These are phyloP conservation scores for Metalampra italica DNA, from an alignment of 2,888 invertebrate species.

Conservation along the genomic window DNA sequence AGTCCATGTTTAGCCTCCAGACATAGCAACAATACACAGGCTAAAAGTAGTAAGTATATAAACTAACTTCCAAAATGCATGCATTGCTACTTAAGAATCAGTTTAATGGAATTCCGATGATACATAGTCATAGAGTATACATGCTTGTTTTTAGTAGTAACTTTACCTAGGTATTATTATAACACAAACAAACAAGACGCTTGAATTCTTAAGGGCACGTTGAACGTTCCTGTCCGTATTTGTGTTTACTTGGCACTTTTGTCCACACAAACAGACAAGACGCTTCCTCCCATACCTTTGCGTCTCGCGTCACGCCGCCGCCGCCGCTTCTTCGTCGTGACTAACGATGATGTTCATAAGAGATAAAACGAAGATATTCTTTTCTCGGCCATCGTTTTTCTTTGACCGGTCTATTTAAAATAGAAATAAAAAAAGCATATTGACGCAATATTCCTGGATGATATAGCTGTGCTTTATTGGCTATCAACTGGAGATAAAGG, in stretches of 20 bases:
- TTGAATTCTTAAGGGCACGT: background rate
- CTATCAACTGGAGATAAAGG: constrained; percentile 3
- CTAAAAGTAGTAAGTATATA: no score
- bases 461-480: constrained; percentile 24
- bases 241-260: constrained; percentile 37
- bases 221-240: background rate
- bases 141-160: background rate
- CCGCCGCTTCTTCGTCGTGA: constrained; percentile 40
- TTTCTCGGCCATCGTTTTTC: constrained; percentile 44
- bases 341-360: constrained; percentile 52
- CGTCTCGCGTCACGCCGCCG: constrained; percentile 50
- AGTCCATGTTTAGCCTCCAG: no score
- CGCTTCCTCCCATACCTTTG: constrained; percentile 46
- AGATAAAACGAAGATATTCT: constrained; percentile 61
- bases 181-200: no score
- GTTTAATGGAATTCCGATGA: background rate
- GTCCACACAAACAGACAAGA: constrained; percentile 46
- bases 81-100: no score
- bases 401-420: constrained; percentile 15
- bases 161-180: no score
- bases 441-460: constrained; percentile 25
- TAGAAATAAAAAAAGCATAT: constrained; percentile 17
- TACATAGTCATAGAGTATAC: background rate
- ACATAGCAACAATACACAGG: no score
- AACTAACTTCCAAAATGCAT: no score